Evolutionary conservation across 2,113 vertebrate genomes (phyloP).

Genomic region (Podarcis cretensis): DNA sequence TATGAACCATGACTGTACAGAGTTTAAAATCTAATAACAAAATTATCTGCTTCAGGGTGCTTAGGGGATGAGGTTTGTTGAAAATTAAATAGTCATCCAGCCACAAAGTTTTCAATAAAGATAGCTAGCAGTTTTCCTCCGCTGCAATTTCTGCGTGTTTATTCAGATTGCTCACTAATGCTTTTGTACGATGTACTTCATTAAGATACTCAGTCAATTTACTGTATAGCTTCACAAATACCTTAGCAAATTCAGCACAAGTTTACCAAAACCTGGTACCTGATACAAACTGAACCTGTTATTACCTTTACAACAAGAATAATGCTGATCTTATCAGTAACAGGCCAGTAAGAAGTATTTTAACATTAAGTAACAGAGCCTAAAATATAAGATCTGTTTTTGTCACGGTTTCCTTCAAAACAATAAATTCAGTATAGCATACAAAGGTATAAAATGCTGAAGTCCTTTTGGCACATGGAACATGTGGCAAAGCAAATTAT

Average conservation of each 20-base stretch:
- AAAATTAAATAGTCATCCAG: not conserved
- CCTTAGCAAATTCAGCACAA: not conserved
- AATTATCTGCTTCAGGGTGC: not conserved
- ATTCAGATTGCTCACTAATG: not conserved
- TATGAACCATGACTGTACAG: not conserved
- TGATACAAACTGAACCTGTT: not conserved
- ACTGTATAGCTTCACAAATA: not conserved
- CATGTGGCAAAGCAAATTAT: not conserved
- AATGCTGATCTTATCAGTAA: not conserved
- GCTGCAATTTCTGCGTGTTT: not conserved
- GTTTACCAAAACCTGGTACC: not conserved
- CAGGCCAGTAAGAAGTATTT: no score
- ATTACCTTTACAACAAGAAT: not conserved
- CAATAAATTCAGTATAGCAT: accelerated
- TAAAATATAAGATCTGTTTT: not conserved
- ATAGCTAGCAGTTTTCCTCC: not conserved
- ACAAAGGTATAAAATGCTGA: not conserved
- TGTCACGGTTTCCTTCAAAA: not conserved
- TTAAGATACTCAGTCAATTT: not conserved
- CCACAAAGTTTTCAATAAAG: not conserved
- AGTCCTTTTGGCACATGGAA: not conserved
- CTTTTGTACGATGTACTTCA: not conserved
- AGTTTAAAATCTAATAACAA: not conserved
- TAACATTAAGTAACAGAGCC: not conserved
- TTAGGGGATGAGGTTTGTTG: not conserved